Conservation (phyloP, 2,888 invertebrate genomes). For the Panopea generosa region DNA sequence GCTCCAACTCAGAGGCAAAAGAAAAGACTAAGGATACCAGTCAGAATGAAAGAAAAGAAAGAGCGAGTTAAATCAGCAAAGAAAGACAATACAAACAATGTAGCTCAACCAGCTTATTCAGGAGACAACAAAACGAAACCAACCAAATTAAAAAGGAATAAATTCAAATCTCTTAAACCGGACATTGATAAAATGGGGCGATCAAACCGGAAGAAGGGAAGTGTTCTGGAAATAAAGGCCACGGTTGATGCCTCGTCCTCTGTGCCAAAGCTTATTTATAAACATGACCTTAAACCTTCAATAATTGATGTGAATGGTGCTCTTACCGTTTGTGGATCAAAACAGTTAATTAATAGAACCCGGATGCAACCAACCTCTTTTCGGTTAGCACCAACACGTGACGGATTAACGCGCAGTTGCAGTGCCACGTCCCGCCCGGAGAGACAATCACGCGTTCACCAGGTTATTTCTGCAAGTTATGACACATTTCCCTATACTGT, state of each 20-base stretch:
- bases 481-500: constrained; percentile 44
- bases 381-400: constrained; percentile 34
- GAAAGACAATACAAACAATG: constrained; percentile 1
- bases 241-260: constrained; percentile 36
- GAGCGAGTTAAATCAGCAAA: background rate
- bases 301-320: constrained; percentile 44
- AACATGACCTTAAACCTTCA: constrained; percentile 50
- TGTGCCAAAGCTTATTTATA: constrained; percentile 38
- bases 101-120: background rate
- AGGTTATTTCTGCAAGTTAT: constrained; percentile 43
- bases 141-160: constrained; percentile 26
- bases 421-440: background rate
- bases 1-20: constrained; percentile 9
- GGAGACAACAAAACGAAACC: constrained; percentile 19
- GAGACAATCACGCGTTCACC: background rate
- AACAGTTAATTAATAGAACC: constrained; percentile 34
- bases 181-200: constrained; percentile 29
- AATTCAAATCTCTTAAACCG: constrained; percentile 26
- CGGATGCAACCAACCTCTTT: constrained; percentile 53
- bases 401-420: background rate
- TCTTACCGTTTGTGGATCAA: constrained; percentile 13
- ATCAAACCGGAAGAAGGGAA: constrained; percentile 15
- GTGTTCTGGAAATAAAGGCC: constrained; percentile 57
- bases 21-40: background rate
- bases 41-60: constrained; percentile 32